These are phyloP conservation scores for Patella ulyssiponensis DNA, from an alignment of 2,888 invertebrate genomes.

Conservation along the genomic window DNA sequence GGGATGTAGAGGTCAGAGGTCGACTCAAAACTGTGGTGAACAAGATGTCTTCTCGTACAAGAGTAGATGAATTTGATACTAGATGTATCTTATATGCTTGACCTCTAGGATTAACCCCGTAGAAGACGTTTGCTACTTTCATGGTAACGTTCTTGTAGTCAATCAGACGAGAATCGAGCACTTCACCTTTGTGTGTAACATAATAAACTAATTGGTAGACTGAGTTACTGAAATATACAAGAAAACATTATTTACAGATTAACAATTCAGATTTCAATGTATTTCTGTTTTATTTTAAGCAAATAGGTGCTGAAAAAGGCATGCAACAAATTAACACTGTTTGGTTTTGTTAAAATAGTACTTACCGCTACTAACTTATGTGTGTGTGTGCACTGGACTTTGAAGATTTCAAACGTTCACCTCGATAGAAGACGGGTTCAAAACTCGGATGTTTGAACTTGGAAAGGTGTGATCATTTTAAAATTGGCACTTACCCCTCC, in stretches of 20 bases:
- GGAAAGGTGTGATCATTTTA: background rate
- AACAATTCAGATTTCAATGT: too few species aligned
- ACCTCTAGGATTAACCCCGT: background rate
- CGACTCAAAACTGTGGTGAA: background rate
- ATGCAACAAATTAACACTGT: too few species aligned
- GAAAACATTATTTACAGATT: too few species aligned
- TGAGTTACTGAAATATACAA: background rate
- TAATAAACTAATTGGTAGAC: background rate
- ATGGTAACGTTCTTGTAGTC: background rate
- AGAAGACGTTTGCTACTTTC: background rate
- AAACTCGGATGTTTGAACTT: too few species aligned
- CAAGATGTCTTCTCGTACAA: slow-evolving; percentile 1
- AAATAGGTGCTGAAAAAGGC: too few species aligned
- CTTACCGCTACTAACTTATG: too few species aligned
- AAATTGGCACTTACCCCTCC: background rate
- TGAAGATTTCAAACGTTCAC: too few species aligned
- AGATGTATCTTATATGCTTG: background rate
- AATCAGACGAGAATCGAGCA: background rate
- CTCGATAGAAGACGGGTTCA: too few species aligned
- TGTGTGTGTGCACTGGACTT: too few species aligned
- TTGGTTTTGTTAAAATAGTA: too few species aligned
- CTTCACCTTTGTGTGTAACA: background rate
- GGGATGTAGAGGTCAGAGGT: background rate
- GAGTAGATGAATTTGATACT: background rate
- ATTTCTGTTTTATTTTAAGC: too few species aligned